phyloP scores from a whole-genome alignment of 92 coral and sea anemone species.

The Actinostola sp. region DNA sequence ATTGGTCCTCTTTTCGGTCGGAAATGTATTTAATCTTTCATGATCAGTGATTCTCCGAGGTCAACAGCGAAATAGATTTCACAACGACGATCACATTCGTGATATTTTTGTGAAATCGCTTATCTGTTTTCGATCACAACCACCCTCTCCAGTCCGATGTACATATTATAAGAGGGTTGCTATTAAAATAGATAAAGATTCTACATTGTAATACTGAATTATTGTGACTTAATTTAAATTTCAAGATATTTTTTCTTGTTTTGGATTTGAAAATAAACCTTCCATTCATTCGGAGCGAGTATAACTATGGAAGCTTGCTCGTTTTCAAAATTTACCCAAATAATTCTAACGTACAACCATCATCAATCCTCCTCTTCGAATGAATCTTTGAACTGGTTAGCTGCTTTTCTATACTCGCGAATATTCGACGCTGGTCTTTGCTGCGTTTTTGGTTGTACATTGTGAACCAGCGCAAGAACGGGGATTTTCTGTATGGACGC shows the following conservation, averaged over 20 bases:
- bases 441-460: constrained; percentile 77
- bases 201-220: no score
- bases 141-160: no score
- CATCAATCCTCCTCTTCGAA: constrained; percentile 59
- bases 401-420: constrained; percentile 62
- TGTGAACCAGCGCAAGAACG: constrained; percentile 92
- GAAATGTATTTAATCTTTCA: not conserved
- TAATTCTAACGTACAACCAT: no score
- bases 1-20: not conserved
- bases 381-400: constrained; percentile 83
- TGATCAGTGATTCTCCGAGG: not conserved
- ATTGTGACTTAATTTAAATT: no score
- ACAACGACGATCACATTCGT: not conserved
- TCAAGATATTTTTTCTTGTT: no score
- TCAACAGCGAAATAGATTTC: not conserved
- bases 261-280: no score
- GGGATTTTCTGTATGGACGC: constrained; percentile 91
- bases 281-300: no score
- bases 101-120: no score
- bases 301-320: no score
- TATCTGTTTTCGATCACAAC: no score
- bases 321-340: not conserved
- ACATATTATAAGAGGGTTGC: no score
- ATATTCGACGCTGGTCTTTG: constrained; percentile 35
- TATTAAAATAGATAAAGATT: no score